Percentiles rank a stretch among this genome's conserved stretches.
These are phyloP conservation scores for Alaudala cheleensis DNA, from an alignment of 2,113 vertebrate species.

Conservation along the genomic window DNA sequence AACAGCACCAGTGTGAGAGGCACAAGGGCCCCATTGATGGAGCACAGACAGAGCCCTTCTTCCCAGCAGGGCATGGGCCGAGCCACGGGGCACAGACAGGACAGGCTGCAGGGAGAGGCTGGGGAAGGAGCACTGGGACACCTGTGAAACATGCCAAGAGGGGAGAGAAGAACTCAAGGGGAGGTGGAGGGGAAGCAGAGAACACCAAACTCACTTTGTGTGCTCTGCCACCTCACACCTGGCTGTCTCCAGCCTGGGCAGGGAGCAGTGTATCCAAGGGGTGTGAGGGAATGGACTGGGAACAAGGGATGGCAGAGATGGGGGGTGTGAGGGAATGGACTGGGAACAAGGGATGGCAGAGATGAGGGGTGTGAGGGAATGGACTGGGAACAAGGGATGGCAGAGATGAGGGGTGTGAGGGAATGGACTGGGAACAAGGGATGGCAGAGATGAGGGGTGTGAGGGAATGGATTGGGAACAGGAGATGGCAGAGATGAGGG, in stretches of 20 bases:
- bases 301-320: background rate
- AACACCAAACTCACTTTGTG: background rate
- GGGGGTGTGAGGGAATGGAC: background rate
- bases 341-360: background rate
- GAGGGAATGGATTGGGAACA: background rate
- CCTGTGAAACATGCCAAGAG: rapidly evolving
- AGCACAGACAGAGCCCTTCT: background rate
- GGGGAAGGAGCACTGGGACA: background rate
- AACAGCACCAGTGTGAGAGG: background rate
- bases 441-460: no score
- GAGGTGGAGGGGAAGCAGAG: background rate
- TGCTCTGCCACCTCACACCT: background rate
- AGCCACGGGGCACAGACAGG: background rate
- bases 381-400: background rate
- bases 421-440: background rate
- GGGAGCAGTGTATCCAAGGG: background rate
- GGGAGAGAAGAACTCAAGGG: background rate
- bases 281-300: background rate
- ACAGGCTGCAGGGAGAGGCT: background rate
- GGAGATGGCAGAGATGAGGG: rapidly evolving
- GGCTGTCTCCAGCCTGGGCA: background rate
- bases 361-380: background rate
- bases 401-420: background rate
- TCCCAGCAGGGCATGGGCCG: background rate
- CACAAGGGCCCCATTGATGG: background rate